phyloP scores from a whole-genome alignment of 2,113 vertebrate genomes.

The Raphicerus campestris region DNA sequence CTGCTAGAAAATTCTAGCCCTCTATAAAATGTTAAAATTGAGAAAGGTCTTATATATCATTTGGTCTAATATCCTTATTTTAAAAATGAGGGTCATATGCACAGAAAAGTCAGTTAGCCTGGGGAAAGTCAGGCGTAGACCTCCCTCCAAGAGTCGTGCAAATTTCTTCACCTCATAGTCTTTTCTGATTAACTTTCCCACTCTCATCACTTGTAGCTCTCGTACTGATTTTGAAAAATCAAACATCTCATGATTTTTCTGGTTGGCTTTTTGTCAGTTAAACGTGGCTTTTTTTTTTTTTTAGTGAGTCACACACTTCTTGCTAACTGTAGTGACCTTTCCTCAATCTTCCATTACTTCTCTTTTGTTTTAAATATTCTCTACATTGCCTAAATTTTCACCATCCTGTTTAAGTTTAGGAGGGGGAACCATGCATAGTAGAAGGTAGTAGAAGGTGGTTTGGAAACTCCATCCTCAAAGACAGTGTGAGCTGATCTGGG shows the following conservation, averaged over 20 bases:
- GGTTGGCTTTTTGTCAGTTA: background rate
- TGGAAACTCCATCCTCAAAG: background rate
- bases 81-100: background rate
- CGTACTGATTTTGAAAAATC: background rate
- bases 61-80: background rate
- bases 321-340: background rate
- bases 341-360: background rate
- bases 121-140: background rate
- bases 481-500: background rate
- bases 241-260: background rate
- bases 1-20: background rate
- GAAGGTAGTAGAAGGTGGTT: background rate
- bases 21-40: background rate
- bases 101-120: background rate
- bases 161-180: background rate
- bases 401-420: background rate
- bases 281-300: background rate
- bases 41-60: background rate
- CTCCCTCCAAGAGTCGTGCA: background rate
- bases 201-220: background rate
- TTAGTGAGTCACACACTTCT: constrained; percentile 30
- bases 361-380: constrained; percentile 3
- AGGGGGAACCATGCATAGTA: background rate
- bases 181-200: background rate
- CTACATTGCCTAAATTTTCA: background rate